Evolutionary conservation across 2,113 vertebrate genomes (phyloP), one percentile per base, ranked within the genome.

Genomic region (Nesogale talazaci): DNA sequence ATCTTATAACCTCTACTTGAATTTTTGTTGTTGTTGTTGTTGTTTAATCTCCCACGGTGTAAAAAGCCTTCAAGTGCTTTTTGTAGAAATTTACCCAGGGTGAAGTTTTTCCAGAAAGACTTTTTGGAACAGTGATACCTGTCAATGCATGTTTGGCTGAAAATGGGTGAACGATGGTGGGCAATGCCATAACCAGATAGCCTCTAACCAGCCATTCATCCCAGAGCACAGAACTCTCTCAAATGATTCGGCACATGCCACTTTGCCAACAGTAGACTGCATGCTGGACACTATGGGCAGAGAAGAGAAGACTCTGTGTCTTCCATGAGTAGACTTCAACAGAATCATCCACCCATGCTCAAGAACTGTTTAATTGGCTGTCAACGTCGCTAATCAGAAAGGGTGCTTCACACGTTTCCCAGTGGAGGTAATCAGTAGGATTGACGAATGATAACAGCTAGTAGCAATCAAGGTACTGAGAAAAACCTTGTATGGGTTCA

Each of bases 361-460:
- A 25, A 77, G 40, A 83, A 22, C 88, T 56, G 20, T 65, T 74
- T 12, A 11, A 34, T 8, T 38, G 72, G 36, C 34, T 36, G 9
- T 70, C 78, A 75, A 36, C 14, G 36, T 40, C 89, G 75, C 90
- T 86, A 42, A 90, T 90, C 61, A 88, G 76, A 69, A 88, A 85
- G 75, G 74, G 59, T 67, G 11, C 72, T 67, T 77, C 83, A 12
- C 76, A 42, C 11, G 20, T 86, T 88, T 80, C 85, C 70, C 86
- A 38, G 5, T 84, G 79, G 86, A 77, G 31, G 65, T 92, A 70
- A 72, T 94, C 83, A 86, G 56, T 74, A 31, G 57, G 83, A 52
- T 82, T 83, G 70, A 36, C 25, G 4, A 83, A 20, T 40, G 38
- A 84, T 52, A 93, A 46, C 59, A 88, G 31, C 76, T 84, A 15